Evolutionary conservation across 1,140 invertebrate species (phyloP), one percentile per base, ranked within the genome.

Genomic region (Conus betulinus): DNA sequence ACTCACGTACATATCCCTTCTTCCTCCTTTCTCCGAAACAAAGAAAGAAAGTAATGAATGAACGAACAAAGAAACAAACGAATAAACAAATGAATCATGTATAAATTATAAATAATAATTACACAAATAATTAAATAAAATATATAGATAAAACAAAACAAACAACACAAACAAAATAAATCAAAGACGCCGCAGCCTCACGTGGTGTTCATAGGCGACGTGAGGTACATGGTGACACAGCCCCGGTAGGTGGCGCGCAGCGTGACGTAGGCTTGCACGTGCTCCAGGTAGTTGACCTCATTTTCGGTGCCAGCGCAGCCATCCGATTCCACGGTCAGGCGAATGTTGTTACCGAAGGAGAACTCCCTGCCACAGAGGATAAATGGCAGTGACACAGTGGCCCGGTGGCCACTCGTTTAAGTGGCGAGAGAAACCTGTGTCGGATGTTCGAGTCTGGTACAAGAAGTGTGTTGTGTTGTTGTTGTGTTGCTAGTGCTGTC

Each of bases 231-330:
- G 93, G 99, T 98, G 5, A 99, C 96, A 93, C 99, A 98, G 7
- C 99, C 99, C 11, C 99, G 96, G 60, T 98, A 96, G 0, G 97
- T 97, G 1, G 98, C 96, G 95, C 99, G 95, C 51, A 99, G 96
- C n/a, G 98, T 98, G 90, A 99, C 97, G 23, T 99, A 98, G 0
- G 98, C 98, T 95, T 99, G 99, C 23, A 99, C 99, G 95, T 99
- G 99, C 94, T 99, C 98, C 88, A 98, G 94, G 95, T 99, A 99
- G 94, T 98, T 98, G 5, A 99, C 98, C 95, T 99, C 98, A 25
- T 98, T 99, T 76, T 98, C 97, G 0, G 96, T 97, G 5, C 98
- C 98, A 67, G 97, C 96, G 94, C 99, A 99, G 5, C 98, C 98
- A 90, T 97, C 97, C 0, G 99, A 99, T 90, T 98, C 97, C 87